phyloP scores from a whole-genome alignment of 92 coral and sea anemone genomes.

The Epizoanthus scotinus region DNA sequence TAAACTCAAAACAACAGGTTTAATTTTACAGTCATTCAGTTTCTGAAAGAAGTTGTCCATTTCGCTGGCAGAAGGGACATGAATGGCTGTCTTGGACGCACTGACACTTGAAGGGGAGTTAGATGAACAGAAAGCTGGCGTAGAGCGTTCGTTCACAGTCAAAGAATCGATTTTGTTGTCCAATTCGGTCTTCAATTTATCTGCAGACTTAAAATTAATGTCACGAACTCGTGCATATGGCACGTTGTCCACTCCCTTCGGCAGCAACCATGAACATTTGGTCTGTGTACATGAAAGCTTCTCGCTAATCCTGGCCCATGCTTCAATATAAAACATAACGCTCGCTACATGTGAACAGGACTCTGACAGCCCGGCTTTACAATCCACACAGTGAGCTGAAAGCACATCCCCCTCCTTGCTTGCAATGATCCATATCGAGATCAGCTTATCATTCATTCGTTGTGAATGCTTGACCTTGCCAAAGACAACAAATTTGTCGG shows the following conservation, averaged over 20 bases:
- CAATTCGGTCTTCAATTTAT: not conserved
- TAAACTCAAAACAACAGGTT: constrained; percentile 14
- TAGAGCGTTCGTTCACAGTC: no score
- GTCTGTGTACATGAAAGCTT: constrained; percentile 2
- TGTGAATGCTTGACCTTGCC: constrained; percentile 56
- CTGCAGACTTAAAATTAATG: not conserved
- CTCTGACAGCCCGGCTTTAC: constrained; percentile 62
- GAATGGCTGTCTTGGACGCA: not conserved
- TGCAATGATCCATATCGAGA: constrained; percentile 60
- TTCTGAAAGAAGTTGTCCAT: constrained; percentile 3
- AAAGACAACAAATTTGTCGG: constrained; percentile 38
- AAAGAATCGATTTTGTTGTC: constrained; percentile 8
- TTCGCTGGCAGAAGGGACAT: not conserved
- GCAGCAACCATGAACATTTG: constrained; percentile 11
- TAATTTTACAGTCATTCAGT: constrained; percentile 15
- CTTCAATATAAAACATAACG: constrained; percentile 58
- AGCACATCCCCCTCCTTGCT: constrained; percentile 46
- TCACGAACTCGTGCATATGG: constrained; percentile 6
- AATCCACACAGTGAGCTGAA: constrained; percentile 56
- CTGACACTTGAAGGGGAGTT: no score
- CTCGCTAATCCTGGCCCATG: constrained; percentile 35
- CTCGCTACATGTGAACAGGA: constrained; percentile 61
- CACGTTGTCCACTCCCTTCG: not conserved
- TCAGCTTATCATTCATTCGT: constrained; percentile 53
- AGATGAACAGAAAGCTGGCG: no score